Percentiles rank a stretch among this genome's conserved stretches.
These are phyloP conservation scores for Lobophora halterata DNA, from an alignment of 2,888 invertebrate genomes.

Conservation along the genomic window DNA sequence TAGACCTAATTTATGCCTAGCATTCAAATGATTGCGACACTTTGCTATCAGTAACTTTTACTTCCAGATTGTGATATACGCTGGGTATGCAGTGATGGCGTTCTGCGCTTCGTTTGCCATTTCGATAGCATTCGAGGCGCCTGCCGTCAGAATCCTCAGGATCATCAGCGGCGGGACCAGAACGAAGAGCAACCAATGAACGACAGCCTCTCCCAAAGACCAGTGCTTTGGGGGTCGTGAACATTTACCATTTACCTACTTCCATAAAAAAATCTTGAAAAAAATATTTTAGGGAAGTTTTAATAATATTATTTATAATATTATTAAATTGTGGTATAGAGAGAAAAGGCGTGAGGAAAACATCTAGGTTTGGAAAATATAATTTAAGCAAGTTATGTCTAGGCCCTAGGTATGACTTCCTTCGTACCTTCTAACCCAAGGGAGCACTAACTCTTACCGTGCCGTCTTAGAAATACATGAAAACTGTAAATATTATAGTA, in stretches of 20 bases:
- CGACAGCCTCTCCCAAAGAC: too few species aligned
- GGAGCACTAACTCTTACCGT: constrained; percentile 7
- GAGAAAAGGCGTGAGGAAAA: too few species aligned
- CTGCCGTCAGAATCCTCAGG: constrained; percentile 88
- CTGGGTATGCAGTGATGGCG: constrained; percentile 89
- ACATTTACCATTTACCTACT: too few species aligned
- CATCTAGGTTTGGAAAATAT: too few species aligned
- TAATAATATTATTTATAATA: too few species aligned
- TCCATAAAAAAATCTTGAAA: too few species aligned
- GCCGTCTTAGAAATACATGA: constrained; percentile 5
- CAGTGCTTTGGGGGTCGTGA: too few species aligned
- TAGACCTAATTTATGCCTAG: too few species aligned
- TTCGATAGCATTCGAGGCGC: constrained; percentile 90
- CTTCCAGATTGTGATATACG: constrained; percentile 78
- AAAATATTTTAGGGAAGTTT: too few species aligned
- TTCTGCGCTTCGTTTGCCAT: constrained; percentile 88
- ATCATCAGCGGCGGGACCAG: constrained; percentile 71
- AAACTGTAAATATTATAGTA: constrained; percentile 13
- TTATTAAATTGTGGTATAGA: neutral
- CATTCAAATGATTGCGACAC: too few species aligned
- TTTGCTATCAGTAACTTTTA: neutral
- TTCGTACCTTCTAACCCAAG: constrained; percentile 15
- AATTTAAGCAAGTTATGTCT: neutral
- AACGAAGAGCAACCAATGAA: constrained; percentile 54
- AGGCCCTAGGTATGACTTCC: neutral